These are phyloP conservation scores for Tinea pellionella DNA, from an alignment of 2,888 invertebrate genomes.

Conservation along the genomic window DNA sequence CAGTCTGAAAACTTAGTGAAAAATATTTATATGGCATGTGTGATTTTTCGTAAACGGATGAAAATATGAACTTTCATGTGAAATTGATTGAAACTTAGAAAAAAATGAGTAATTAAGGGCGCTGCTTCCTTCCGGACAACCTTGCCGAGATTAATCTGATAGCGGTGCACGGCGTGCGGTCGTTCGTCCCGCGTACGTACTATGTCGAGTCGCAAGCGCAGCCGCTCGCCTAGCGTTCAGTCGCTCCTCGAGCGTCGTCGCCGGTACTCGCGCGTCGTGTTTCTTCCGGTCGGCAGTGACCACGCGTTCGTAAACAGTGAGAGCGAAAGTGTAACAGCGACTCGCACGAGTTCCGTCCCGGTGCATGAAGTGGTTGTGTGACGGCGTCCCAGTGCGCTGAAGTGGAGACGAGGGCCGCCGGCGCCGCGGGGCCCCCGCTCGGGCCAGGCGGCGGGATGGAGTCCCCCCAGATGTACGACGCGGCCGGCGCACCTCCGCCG, in stretches of 20 bases:
- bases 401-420: slow-evolving; percentile 51
- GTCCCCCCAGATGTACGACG: slow-evolving; percentile 90
- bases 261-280: slow-evolving; percentile 36
- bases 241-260: slow-evolving; percentile 46
- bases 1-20: too few relatives aligned
- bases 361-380: slow-evolving; percentile 52
- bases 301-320: slow-evolving; percentile 9
- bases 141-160: slow-evolving; percentile 26
- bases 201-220: slow-evolving; percentile 5
- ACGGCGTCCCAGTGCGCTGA: slow-evolving; percentile 52
- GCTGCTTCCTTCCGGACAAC: slow-evolving; percentile 58
- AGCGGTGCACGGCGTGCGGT: slow-evolving; percentile 12
- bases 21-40: too few relatives aligned
- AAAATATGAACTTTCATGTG: too few relatives aligned
- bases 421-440: slow-evolving; percentile 57
- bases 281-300: slow-evolving; percentile 10
- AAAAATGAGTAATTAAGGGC: slow-evolving; percentile 12
- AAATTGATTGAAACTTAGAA: background rate
- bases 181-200: background rate
- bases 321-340: slow-evolving; percentile 7
- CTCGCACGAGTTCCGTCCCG: slow-evolving; percentile 18
- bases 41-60: too few relatives aligned
- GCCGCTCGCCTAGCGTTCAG: slow-evolving; percentile 26
- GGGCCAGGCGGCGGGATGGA: slow-evolving; percentile 75
- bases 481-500: slow-evolving; percentile 71